Evolutionary conservation across 2,113 vertebrate genomes (phyloP), one percentile per base, ranked within the genome.

Genomic region (Tetrao urogallus): DNA sequence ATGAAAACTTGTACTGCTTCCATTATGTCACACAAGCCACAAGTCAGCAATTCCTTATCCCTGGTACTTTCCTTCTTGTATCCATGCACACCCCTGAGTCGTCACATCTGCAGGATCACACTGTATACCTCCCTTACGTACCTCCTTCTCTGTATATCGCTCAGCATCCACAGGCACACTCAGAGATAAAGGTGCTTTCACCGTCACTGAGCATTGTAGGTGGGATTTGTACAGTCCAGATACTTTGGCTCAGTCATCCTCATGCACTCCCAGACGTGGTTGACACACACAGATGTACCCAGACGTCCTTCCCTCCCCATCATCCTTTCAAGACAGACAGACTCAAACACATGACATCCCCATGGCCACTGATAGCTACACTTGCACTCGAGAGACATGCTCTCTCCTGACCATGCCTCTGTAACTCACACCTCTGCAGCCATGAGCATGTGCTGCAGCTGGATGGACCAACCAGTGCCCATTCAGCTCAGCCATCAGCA

Each of bases 31-130:
- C 54, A 54, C 34, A 74, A 48, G 1, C 52, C 1, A 0, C 65
- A 45, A 43, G 36, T 13, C 38, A 48, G 11, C 2, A 1, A 2
- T 52, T 57, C 38, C 18, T 22, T 78, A 0, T 5, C n/a, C 34
- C 52, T 61, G 48, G 6, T 1, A n/a, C 30, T 6, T 43, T 70
- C 71, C 27, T 22, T 57, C 65, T n/a, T 0, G 0, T 22, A 32
- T 4, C 47, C 27, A 1, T 1, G 43, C 63, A 43, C 40, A 42
- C 0, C 3, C 24, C 66, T 45, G 50, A 50, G 69, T 78, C 15
- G 1, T 34, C 69, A 16, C 38, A 27, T 6, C 85, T 80, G 38
- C 72, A 50, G 27, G 52, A 54, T 16, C 0, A 0, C 28, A 22
- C 4, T 7, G 60, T 3, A 9, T 32, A 45, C 43, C 72, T 81